Percentiles rank a stretch among this genome's conserved stretches.
phyloP scores from a whole-genome alignment of 2,113 vertebrate genomes.

The Crotalus viridis region DNA sequence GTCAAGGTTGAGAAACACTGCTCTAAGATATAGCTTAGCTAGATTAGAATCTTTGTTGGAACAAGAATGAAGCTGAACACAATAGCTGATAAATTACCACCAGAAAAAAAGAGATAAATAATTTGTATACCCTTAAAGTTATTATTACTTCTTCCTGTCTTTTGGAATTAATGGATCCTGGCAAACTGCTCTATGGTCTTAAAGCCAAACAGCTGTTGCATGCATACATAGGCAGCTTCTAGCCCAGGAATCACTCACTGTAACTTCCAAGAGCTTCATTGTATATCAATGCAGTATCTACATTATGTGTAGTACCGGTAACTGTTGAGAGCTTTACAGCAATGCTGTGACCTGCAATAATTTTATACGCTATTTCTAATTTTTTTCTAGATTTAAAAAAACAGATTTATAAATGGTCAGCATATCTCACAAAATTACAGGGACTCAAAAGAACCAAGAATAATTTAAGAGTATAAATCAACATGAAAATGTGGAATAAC shows the following conservation, averaged over 20 bases:
- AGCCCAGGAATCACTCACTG: neutral
- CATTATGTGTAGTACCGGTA: neutral
- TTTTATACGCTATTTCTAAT: neutral
- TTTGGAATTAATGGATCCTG: neutral
- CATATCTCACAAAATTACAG: neutral
- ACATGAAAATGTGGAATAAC: neutral
- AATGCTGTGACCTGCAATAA: neutral
- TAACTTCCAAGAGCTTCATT: neutral
- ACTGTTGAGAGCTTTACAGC: neutral
- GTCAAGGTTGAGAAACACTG: too few species aligned
- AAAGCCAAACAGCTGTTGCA: neutral
- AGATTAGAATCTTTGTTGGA: neutral
- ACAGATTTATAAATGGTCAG: neutral
- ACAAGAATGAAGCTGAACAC: neutral
- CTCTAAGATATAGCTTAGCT: neutral
- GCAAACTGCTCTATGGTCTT: neutral
- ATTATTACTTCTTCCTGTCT: neutral
- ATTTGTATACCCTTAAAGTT: neutral
- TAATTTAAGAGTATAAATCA: neutral
- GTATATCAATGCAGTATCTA: neutral
- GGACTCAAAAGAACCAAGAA: neutral
- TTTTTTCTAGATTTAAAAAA: neutral
- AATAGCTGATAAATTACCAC: neutral
- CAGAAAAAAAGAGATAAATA: neutral
- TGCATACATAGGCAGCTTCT: neutral